These are phyloP conservation scores for Coendou prehensilis DNA, from an alignment of 2,797 vertebrate genomes.

Conservation along the genomic window DNA sequence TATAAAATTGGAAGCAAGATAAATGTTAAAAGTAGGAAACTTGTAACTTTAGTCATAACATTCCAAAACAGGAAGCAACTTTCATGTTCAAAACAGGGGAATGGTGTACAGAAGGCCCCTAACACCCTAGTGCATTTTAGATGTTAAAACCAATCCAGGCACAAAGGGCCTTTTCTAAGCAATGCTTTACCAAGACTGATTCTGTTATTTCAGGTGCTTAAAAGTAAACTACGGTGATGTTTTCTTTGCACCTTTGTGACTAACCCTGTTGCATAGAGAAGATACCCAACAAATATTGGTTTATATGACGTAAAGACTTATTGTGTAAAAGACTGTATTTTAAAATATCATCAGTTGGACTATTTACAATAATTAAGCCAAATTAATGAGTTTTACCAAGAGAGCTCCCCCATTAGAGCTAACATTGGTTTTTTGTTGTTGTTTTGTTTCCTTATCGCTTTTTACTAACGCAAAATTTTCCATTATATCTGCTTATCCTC, in stretches of 20 bases:
- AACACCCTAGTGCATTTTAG: not conserved
- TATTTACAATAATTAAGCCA: slow-evolving; percentile 37
- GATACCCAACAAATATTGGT: not conserved
- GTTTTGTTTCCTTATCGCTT: not conserved
- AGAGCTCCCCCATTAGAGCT: not conserved
- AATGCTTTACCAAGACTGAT: not conserved
- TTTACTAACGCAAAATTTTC: not conserved
- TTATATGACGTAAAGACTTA: not conserved
- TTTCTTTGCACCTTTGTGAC: slow-evolving; percentile 26
- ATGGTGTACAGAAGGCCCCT: not conserved
- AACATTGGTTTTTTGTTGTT: not conserved
- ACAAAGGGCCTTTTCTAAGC: slow-evolving; percentile 4
- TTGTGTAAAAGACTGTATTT: slow-evolving; percentile 2
- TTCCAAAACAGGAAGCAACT: slow-evolving; percentile 43
- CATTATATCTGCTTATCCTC: not conserved
- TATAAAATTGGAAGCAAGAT: not conserved
- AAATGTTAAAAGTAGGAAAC: slow-evolving; percentile 41
- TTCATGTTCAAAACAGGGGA: slow-evolving; percentile 36
- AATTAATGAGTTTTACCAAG: slow-evolving; percentile 8
- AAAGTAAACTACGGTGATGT: not conserved
- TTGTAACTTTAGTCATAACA: not conserved
- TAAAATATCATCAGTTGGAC: not conserved
- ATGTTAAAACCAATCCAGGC: not conserved
- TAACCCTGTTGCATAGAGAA: not conserved
- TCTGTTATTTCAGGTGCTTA: not conserved